Conservation (phyloP, 2,888 invertebrate genomes). For the Acleris literana region DNA sequence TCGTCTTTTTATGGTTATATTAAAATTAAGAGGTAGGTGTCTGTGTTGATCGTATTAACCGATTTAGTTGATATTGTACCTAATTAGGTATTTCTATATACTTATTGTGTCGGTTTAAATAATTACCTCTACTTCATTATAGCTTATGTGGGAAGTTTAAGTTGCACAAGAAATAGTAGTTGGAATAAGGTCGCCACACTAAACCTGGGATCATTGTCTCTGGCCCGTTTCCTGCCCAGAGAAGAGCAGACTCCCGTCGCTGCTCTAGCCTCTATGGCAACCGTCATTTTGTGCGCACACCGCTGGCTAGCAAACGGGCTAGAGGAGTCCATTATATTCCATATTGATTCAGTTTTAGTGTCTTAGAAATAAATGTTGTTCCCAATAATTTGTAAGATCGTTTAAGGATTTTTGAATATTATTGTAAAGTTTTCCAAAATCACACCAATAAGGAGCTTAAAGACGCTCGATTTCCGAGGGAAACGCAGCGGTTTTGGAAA, state of each 20-base stretch:
- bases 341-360: slow-evolving; percentile 62
- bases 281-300: not conserved
- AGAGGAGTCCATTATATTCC: slow-evolving; percentile 28
- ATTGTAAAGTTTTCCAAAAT: slow-evolving; percentile 61
- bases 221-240: slow-evolving; percentile 26
- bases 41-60: slow-evolving; percentile 79
- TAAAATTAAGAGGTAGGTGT: slow-evolving; percentile 79
- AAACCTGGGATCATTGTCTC: slow-evolving; percentile 51
- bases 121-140: slow-evolving; percentile 77
- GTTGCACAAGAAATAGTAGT: slow-evolving; percentile 81
- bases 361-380: slow-evolving; percentile 79
- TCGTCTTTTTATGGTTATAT: slow-evolving; percentile 79
- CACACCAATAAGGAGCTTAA: slow-evolving; percentile 39
- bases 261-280: not conserved
- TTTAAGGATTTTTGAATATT: slow-evolving; percentile 55
- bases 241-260: not conserved
- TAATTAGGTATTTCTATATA: slow-evolving; percentile 81
- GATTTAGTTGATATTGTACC: slow-evolving; percentile 80
- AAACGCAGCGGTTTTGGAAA: slow-evolving; percentile 57
- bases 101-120: slow-evolving; percentile 81
- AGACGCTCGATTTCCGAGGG: slow-evolving; percentile 33
- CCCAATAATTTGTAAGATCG: slow-evolving; percentile 78
- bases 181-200: slow-evolving; percentile 61
- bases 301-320: slow-evolving; percentile 19
- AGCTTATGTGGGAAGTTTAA: slow-evolving; percentile 79